phyloP scores from a whole-genome alignment of 2,888 invertebrate species.

The Zelleria hepariella region DNA sequence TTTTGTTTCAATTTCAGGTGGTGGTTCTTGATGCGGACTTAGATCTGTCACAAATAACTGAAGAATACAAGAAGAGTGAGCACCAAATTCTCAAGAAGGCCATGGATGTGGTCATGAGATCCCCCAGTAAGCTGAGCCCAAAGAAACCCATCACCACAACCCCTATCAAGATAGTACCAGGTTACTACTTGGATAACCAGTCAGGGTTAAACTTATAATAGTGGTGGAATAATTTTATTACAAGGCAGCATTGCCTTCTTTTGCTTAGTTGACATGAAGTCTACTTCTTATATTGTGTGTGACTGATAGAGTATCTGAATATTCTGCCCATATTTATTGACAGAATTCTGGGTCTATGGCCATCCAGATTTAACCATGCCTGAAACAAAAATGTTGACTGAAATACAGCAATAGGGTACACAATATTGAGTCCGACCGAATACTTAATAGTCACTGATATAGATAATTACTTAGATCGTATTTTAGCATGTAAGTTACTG shows the following conservation, averaged over 20 bases:
- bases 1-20: conserved; percentile 52
- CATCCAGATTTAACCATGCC: too few species aligned
- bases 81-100: conserved; percentile 60
- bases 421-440: too few species aligned
- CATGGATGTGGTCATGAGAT: conserved; percentile 62
- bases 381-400: too few species aligned
- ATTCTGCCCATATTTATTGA: too few species aligned
- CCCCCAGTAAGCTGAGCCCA: conserved; percentile 59
- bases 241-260: not conserved
- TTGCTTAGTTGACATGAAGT: not conserved
- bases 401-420: too few species aligned
- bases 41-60: conserved; percentile 75
- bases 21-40: conserved; percentile 78
- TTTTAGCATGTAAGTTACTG: too few species aligned
- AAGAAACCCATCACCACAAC: conserved; percentile 56
- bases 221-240: conserved; percentile 4
- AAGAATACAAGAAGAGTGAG: conserved; percentile 76
- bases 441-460: too few species aligned
- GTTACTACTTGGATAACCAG: conserved; percentile 11
- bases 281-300: not conserved
- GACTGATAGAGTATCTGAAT: too few species aligned
- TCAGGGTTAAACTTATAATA: conserved; percentile 39
- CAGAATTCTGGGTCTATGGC: too few species aligned
- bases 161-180: conserved; percentile 51
- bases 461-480: too few species aligned